Evolutionary conservation across 2,113 vertebrate species (phyloP).

Genomic region (Poecile atricapillus): DNA sequence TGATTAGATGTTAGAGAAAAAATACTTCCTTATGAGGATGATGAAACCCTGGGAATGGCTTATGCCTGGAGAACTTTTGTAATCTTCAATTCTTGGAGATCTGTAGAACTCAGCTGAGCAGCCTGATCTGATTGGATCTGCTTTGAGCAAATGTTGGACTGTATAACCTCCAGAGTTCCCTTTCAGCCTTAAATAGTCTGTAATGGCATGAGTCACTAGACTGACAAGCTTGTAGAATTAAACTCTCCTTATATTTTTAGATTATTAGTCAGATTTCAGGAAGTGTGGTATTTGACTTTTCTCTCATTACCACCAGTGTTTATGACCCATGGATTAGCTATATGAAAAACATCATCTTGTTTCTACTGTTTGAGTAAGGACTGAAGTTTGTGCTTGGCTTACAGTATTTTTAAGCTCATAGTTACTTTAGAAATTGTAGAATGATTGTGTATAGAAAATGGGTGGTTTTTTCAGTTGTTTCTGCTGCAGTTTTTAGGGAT

Average conservation of each 20-base stretch:
- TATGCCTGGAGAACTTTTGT: not conserved
- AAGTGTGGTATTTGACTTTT: not conserved
- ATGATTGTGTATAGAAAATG: not conserved
- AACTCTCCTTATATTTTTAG: conserved; percentile 25
- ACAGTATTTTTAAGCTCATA: not conserved
- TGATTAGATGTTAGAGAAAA: not conserved
- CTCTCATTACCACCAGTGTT: not conserved
- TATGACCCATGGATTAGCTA: not conserved
- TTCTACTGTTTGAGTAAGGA: not conserved
- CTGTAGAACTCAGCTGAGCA: not conserved
- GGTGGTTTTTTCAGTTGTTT: not conserved
- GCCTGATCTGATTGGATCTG: not conserved
- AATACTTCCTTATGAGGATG: not conserved
- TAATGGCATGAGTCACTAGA: not conserved
- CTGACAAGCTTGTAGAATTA: not conserved
- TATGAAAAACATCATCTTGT: not conserved
- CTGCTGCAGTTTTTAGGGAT: not conserved
- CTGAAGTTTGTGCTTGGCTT: not conserved
- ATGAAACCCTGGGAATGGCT: not conserved
- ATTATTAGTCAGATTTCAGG: conserved; percentile 29
- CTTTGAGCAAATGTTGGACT: not conserved
- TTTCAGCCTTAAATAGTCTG: not conserved
- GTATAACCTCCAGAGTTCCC: not conserved
- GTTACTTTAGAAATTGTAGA: not conserved
- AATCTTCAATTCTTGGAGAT: not conserved